Evolutionary conservation across 2,113 vertebrate genomes (phyloP).

Genomic region (Progne subis): DNA sequence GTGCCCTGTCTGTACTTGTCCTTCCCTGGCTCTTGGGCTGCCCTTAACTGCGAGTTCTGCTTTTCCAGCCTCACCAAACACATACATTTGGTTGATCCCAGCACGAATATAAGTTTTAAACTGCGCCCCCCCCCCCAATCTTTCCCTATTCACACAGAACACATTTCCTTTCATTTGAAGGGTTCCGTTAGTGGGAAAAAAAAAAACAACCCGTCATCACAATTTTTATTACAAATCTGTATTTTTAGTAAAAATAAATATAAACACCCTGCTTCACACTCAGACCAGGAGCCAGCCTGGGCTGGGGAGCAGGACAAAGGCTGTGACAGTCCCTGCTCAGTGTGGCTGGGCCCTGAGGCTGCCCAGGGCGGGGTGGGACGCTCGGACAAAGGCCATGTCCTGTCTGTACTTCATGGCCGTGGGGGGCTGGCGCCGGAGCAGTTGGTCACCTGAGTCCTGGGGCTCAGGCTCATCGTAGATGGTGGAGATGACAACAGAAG

Average conservation of each 20-base stretch:
- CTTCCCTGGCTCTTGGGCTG: background rate
- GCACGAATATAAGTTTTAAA: background rate
- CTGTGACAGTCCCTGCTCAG: background rate
- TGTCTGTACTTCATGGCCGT: slow-evolving; percentile 89
- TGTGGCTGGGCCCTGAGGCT: background rate
- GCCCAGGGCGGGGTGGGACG: background rate
- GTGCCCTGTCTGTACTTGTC: slow-evolving; percentile 12
- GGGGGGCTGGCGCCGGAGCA: slow-evolving; percentile 85
- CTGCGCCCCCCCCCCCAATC: accelerated
- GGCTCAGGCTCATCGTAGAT: slow-evolving; percentile 88
- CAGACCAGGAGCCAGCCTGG: slow-evolving; percentile 15
- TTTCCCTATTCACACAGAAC: background rate
- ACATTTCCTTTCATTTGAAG: background rate
- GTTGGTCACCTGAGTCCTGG: slow-evolving; percentile 79
- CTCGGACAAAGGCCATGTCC: slow-evolving; percentile 67
- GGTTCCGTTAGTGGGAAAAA: accelerated
- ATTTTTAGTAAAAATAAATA: slow-evolving; percentile 21
- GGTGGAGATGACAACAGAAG: slow-evolving; percentile 83
- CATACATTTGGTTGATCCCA: background rate
- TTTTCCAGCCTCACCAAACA: background rate
- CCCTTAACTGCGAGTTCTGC: accelerated
- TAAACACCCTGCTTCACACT: background rate
- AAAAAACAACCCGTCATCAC: accelerated
- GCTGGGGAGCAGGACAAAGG: background rate
- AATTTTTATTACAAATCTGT: background rate